These are phyloP conservation scores for Amyelois transitella DNA, from an alignment of 1,140 invertebrate genomes.

Conservation along the genomic window DNA sequence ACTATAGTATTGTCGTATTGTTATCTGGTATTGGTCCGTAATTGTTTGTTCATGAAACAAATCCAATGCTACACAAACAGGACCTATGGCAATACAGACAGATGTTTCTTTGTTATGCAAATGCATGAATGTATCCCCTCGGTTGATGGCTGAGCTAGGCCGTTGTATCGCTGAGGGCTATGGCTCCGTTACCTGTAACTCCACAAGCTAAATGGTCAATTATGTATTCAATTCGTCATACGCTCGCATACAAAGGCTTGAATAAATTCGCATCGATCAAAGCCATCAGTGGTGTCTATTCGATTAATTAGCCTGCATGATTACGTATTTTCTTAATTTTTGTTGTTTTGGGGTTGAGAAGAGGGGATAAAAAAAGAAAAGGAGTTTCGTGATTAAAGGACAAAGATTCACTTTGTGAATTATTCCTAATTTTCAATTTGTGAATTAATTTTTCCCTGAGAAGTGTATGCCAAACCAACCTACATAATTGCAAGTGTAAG, in stretches of 20 bases:
- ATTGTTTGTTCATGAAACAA: slow-evolving; percentile 11
- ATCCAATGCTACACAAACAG: slow-evolving; percentile 19
- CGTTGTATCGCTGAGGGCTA: slow-evolving; percentile 43
- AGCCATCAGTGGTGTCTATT: neutral
- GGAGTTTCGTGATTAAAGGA: no score
- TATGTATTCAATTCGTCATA: slow-evolving; percentile 23
- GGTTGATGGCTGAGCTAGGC: slow-evolving; percentile 23
- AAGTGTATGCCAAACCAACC: no score
- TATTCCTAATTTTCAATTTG: no score
- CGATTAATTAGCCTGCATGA: neutral
- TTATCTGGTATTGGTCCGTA: neutral
- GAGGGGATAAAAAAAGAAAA: neutral
- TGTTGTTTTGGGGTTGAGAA: no score
- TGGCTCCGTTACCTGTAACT: slow-evolving; percentile 42
- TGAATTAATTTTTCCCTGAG: no score
- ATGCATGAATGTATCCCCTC: slow-evolving; percentile 32
- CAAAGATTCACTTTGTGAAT: no score
- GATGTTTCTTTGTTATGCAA: slow-evolving; percentile 45
- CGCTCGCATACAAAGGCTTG: slow-evolving; percentile 20
- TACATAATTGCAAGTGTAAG: no score
- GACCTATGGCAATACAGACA: slow-evolving; percentile 15
- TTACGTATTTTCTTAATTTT: no score
- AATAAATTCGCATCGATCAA: slow-evolving; percentile 12
- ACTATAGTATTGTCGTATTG: neutral
- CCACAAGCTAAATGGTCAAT: slow-evolving; percentile 45